phyloP scores from a whole-genome alignment of 2,113 vertebrate genomes.

The Podilymbus podiceps region DNA sequence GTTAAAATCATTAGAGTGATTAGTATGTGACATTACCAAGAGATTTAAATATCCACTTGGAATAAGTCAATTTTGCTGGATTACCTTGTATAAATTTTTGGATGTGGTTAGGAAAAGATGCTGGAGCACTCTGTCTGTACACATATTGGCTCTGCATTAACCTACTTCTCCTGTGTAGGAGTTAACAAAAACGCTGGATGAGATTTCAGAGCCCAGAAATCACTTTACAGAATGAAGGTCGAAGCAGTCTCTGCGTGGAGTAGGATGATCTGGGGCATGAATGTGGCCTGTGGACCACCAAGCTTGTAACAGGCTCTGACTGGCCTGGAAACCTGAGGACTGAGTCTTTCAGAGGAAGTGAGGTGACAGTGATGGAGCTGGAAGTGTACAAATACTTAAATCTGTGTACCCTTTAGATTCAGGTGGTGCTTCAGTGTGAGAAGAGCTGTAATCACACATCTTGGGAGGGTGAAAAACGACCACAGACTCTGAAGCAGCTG shows the following conservation, averaged over 20 bases:
- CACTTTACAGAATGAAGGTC: rapidly evolving
- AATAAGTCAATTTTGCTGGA: background rate
- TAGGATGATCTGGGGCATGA: background rate
- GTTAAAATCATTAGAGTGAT: background rate
- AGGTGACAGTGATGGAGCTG: background rate
- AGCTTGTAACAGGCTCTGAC: no score
- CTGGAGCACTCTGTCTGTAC: background rate
- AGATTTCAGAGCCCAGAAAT: background rate
- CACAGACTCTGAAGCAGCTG: background rate
- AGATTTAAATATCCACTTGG: no score
- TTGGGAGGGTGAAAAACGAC: background rate
- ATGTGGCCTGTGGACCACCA: rapidly evolving
- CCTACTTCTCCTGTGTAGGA: background rate
- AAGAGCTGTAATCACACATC: background rate
- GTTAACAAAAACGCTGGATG: rapidly evolving
- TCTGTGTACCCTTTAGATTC: background rate
- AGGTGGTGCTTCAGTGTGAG: background rate
- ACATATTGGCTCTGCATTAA: rapidly evolving
- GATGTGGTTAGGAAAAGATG: background rate
- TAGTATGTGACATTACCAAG: rapidly evolving
- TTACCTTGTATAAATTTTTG: background rate
- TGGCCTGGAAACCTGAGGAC: no score
- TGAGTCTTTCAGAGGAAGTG: background rate
- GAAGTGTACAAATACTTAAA: background rate
- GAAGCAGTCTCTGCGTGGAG: background rate